phyloP scores from a whole-genome alignment of 1,140 invertebrate genomes.

The Ips typographus region DNA sequence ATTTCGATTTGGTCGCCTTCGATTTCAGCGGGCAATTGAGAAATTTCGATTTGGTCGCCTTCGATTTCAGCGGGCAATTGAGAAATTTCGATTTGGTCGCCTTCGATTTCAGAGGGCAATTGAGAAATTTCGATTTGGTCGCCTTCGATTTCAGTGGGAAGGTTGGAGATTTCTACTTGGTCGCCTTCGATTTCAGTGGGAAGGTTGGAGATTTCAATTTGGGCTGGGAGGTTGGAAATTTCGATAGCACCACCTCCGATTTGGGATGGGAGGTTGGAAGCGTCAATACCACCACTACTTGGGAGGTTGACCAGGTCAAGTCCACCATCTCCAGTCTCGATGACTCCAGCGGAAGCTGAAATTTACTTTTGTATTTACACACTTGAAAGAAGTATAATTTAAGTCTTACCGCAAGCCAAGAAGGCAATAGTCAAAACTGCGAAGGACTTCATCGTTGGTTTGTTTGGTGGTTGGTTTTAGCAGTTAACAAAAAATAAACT shows the following conservation, averaged over 20 bases:
- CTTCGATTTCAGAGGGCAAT: too few species aligned
- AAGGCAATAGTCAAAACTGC: not conserved
- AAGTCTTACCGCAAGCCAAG: conserved; percentile 1
- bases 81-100: not conserved
- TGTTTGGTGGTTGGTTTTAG: too few species aligned
- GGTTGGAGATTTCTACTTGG: not conserved
- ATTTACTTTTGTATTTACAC: too few species aligned
- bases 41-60: conserved; percentile 4
- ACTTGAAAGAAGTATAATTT: not conserved
- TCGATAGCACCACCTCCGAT: not conserved
- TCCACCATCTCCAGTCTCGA: not conserved
- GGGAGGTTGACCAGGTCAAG: too few species aligned
- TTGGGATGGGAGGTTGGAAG: not conserved
- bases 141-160: not conserved
- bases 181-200: too few species aligned
- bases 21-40: conserved; percentile 2
- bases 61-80: conserved; percentile 8
- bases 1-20: conserved; percentile 9
- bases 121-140: not conserved
- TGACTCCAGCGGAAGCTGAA: not conserved
- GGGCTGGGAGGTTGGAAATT: conserved; percentile 2
- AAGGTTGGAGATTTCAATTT: too few species aligned
- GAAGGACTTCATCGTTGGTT: not conserved
- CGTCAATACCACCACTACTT: too few species aligned
- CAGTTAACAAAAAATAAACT: too few species aligned